Base-by-base conservation (phyloP, 2,113 vertebrate genomes). In the Micronycteris hirsuta region DNA sequence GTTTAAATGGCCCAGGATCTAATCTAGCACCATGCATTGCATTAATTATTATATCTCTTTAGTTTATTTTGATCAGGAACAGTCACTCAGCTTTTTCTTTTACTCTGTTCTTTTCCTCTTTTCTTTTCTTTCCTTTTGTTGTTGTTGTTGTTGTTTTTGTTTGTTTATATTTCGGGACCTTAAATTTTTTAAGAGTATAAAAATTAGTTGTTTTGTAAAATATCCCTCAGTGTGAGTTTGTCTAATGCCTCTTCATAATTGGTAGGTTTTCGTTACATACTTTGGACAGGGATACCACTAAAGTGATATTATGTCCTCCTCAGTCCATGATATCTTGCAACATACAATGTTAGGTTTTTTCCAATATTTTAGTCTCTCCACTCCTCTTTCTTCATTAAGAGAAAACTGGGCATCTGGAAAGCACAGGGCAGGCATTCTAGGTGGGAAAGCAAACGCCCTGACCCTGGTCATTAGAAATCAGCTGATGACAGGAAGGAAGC, bases 401-500 rank as follows among this genome's bases (percentile, higher is more conserved):
- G 47, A 33, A 74, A 36, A 74, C 14, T 16, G 0, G 16, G 74
- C 5, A 17, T n/a, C 0, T 5, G 84, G n/a, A 78, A 73, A 41
- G 19, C 33, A 11, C 36, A 2, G 20, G 56, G 22, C 56, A 58
- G 56, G 22, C 22, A 58, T 58, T 24, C 56, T 4, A 58, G 56
- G 56, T 8, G 7, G 56, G 24, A 26, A 58, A 58, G 56, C 56
- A 58, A 58, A 58, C 33, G 0, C 2, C 47, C 71, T 74, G 89
- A 41, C 54, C 52, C 33, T 12, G 43, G 28, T 38, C 65, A 22
- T 49, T 28, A 43, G 93, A 94, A 86, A 70, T 45, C 58, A 22
- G 61, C 77, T 71, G 87, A 93, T 52, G 20, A 41, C 92, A 77
- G 76, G 92, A 87, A 97, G 84, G 91, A 97, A 67, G 84, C 10